Evolutionary conservation across 2,888 invertebrate genomes (phyloP).

Genomic region (Ferdinandea cuprea): DNA sequence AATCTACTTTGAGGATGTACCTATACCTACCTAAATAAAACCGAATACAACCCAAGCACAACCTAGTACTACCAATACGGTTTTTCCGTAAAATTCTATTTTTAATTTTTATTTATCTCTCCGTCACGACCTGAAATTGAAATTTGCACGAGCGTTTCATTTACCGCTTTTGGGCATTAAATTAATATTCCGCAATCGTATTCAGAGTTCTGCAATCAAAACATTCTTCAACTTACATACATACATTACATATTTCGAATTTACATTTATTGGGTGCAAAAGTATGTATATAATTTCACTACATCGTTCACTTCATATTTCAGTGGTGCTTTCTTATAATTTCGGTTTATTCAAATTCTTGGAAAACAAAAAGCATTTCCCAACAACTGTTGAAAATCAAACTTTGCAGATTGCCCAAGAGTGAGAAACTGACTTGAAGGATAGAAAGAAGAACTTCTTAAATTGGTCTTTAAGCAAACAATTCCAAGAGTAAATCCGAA

Average conservation of each 20-base stretch:
- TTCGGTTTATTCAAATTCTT: background rate
- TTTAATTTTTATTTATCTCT: conserved; percentile 7
- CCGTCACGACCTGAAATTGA: conserved; percentile 19
- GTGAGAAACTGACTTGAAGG: conserved; percentile 12
- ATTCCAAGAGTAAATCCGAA: background rate
- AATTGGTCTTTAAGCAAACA: conserved; percentile 28
- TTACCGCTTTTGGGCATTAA: conserved; percentile 63
- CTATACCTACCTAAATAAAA: too few species aligned
- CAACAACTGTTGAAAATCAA: conserved; percentile 8
- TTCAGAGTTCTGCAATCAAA: conserved; percentile 60
- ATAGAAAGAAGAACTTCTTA: conserved; percentile 4
- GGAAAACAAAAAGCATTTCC: conserved; percentile 34
- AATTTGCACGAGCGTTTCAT: conserved; percentile 70
- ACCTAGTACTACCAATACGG: background rate
- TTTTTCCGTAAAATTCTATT: conserved; percentile 1
- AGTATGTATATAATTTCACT: conserved; percentile 48
- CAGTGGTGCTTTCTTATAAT: conserved; percentile 6
- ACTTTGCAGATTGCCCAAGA: conserved; percentile 20
- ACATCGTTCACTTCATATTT: conserved; percentile 25
- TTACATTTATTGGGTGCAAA: conserved; percentile 59
- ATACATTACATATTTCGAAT: conserved; percentile 52
- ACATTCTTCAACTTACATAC: conserved; percentile 1
- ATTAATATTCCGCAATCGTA: conserved; percentile 44
- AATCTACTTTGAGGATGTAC: too few species aligned
- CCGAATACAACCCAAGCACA: too few species aligned